A percentile compares a stretch with the other conserved stretches of the same genome.
phyloP scores from a whole-genome alignment of 2,888 invertebrate species.

The Nasonovia ribisnigri region DNA sequence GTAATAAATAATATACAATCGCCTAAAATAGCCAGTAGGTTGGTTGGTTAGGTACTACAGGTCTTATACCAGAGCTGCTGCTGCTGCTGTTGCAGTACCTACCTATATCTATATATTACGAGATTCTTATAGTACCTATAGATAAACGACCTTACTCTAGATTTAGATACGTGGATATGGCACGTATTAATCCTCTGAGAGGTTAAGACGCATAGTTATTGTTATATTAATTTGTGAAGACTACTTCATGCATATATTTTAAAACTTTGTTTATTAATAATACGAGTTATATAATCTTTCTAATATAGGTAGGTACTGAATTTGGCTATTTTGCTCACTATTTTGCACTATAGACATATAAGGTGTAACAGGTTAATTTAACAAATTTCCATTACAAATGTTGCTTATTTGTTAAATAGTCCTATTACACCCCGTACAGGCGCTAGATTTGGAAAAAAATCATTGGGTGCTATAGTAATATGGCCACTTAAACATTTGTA shows the following conservation, averaged over 20 bases:
- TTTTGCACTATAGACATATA: no score
- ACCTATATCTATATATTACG: no score
- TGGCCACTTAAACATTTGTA: no score
- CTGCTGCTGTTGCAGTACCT: neutral
- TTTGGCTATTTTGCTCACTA: no score
- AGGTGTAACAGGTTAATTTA: no score
- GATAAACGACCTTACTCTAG: neutral
- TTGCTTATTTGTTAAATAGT: no score
- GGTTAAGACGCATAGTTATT: neutral
- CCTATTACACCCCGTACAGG: no score
- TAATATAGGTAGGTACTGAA: no score
- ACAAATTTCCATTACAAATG: no score
- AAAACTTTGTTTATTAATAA: neutral
- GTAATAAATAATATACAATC: neutral
- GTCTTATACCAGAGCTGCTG: neutral
- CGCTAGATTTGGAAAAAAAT: no score
- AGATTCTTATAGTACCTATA: neutral
- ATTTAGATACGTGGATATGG: neutral
- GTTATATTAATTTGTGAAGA: neutral
- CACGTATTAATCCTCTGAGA: neutral
- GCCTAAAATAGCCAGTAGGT: no score
- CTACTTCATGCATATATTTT: neutral
- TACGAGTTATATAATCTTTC: neutral
- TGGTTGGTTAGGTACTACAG: neutral
- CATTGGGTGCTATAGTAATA: no score